Percentiles rank a stretch among this genome's conserved stretches.
Evolutionary conservation across 2,113 vertebrate genomes (phyloP).

Genomic region (Nematolebias whitei): DNA sequence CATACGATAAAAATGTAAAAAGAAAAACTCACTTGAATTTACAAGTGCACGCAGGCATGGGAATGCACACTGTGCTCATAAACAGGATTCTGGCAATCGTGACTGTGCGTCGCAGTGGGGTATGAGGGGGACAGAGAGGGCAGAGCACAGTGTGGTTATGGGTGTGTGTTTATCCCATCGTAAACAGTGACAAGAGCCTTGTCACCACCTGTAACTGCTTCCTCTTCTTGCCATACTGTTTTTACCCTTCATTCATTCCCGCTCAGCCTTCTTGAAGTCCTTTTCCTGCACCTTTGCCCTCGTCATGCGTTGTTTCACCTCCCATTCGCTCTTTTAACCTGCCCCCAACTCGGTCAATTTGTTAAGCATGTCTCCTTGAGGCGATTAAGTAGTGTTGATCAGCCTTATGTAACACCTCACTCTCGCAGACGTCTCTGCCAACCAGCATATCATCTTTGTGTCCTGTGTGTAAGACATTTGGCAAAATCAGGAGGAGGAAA

Average conservation of each 20-base stretch:
- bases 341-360: constrained; percentile 59
- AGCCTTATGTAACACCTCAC: constrained; percentile 72
- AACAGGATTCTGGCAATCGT: constrained; percentile 37
- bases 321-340: constrained; percentile 18
- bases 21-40: constrained; percentile 13
- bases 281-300: constrained; percentile 6
- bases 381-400: constrained; percentile 77
- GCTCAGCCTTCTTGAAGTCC: constrained; percentile 14
- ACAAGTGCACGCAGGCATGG: constrained; percentile 8
- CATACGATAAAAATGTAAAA: background rate
- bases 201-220: constrained; percentile 71
- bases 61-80: constrained; percentile 17
- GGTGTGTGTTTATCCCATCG: constrained; percentile 61
- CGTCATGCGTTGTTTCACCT: background rate
- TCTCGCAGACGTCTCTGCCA: constrained; percentile 56
- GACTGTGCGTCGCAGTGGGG: constrained; percentile 45
- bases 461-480: constrained; percentile 26
- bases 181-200: constrained; percentile 69
- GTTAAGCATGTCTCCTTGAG: constrained; percentile 77
- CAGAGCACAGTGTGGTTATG: constrained; percentile 54
- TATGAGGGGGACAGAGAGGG: constrained; percentile 57
- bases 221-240: constrained; percentile 37
- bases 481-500: constrained; percentile 38
- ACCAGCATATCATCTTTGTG: constrained; percentile 35
- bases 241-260: constrained; percentile 42